Evolutionary conservation across 2,113 vertebrate species (phyloP), one percentile per base, ranked within the genome.

Genomic region (Pseudorhombus dupliciocellatus): DNA sequence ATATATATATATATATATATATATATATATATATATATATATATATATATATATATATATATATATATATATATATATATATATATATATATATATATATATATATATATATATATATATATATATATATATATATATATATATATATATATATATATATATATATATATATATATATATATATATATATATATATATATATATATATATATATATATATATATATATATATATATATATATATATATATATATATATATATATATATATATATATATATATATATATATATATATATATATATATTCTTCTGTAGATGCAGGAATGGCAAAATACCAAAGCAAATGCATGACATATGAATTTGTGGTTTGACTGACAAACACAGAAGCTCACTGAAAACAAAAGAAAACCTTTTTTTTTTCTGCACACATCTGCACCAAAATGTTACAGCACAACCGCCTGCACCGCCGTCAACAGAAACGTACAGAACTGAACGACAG

Each of bases 391-490:
- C 94, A 93, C 72, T 87, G 93, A 93, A 94, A 95, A 56, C 25
- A 92, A 94, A 93, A 93, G 92, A 88, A 93, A 92, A 79, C 84
- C 66, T 84, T 87, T 93, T 87, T 90, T 93, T 87, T 90, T 87
- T 90, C 93, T 89, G 92, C 91, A 94, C 94, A 95, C 88, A 93
- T 93, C 94, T 89, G 92, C 92, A 93, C 93, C 93, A 94, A 94
- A 94, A 90, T 87, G 90, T 94, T 94, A 95, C 94, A 95, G 94
- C 93, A 93, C 91, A 66, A 84, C 66, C 92, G 83, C 93, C 90
- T 92, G 92, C 92, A 94, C 91, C 89, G 64, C 91, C 89, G 64
- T 87, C 0, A 91, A 87, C 73, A 78, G 65, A 26, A 80, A 74
- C 25, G 60, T 22, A 77, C 16, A 59, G 81, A 87, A 87, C 63